Evolutionary conservation across 2,797 vertebrate species (phyloP).

Genomic region (Synanceia verrucosa): DNA sequence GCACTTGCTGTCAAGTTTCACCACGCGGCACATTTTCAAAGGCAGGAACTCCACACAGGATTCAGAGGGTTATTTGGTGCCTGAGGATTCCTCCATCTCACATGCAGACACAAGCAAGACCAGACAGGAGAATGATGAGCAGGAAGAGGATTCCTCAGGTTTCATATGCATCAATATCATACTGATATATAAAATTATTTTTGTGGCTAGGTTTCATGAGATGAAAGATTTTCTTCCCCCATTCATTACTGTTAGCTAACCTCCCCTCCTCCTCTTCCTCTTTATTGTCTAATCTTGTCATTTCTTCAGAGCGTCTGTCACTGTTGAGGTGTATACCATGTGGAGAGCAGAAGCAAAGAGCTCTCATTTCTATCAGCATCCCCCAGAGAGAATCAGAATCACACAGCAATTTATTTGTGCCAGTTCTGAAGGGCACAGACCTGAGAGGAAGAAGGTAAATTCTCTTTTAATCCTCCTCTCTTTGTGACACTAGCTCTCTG

Average conservation of each 20-base stretch:
- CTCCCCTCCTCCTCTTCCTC: too few relatives aligned
- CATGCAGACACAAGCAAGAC: constrained; percentile 7
- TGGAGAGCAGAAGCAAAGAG: constrained; percentile 26
- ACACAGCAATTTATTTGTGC: constrained; percentile 35
- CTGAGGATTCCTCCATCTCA: constrained; percentile 27
- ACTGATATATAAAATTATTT: not conserved
- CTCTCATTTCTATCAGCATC: not conserved
- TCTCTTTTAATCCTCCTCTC: not conserved
- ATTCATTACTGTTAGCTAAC: not conserved
- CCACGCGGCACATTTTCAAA: constrained; percentile 10
- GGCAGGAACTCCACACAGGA: constrained; percentile 22
- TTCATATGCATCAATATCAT: not conserved
- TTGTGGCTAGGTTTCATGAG: not conserved
- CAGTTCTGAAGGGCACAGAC: constrained; percentile 39
- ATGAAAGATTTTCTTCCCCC: not conserved
- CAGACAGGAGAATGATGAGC: constrained; percentile 8
- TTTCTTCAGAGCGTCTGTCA: constrained; percentile 37
- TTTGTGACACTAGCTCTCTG: not conserved
- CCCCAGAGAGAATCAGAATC: constrained; percentile 25
- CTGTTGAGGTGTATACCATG: not conserved
- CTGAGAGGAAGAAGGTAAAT: constrained; percentile 49
- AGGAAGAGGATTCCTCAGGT: constrained; percentile 35
- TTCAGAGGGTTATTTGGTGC: constrained; percentile 28
- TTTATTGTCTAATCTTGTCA: not conserved
- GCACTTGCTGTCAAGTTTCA: constrained; percentile 29